phyloP scores from a whole-genome alignment of 2,113 vertebrate species.

The Sterrhoptilus dennistouni region DNA sequence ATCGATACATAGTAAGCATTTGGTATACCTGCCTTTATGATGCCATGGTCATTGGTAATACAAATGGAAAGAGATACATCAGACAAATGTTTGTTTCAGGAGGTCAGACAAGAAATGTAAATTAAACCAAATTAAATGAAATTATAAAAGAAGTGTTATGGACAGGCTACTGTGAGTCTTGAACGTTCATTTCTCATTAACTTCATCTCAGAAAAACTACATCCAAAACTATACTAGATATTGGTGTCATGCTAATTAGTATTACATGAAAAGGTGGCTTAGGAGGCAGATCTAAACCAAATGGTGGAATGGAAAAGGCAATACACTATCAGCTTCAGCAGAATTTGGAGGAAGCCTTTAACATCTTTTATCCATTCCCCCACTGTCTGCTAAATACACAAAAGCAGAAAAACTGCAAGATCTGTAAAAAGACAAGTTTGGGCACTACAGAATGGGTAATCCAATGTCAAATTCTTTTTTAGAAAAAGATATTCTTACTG shows the following conservation, averaged over 20 bases:
- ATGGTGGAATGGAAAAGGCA: background rate
- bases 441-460: background rate
- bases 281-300: constrained; percentile 5
- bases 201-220: background rate
- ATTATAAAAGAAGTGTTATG: background rate
- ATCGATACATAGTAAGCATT: background rate
- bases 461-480: background rate
- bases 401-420: background rate
- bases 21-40: background rate
- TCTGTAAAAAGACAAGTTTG: background rate
- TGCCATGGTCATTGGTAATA: background rate
- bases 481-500: background rate
- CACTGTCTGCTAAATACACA: background rate
- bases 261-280: constrained; percentile 5
- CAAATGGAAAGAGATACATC: background rate
- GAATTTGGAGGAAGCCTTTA: background rate
- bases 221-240: background rate
- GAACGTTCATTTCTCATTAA: background rate
- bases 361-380: background rate
- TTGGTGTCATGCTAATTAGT: background rate
- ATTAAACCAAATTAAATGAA: background rate
- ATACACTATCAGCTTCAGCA: background rate
- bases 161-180: background rate
- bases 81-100: background rate
- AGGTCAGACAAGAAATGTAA: background rate